Conservation (phyloP, 1,140 invertebrate species). For the Leptinotarsa undecemlineata region DNA sequence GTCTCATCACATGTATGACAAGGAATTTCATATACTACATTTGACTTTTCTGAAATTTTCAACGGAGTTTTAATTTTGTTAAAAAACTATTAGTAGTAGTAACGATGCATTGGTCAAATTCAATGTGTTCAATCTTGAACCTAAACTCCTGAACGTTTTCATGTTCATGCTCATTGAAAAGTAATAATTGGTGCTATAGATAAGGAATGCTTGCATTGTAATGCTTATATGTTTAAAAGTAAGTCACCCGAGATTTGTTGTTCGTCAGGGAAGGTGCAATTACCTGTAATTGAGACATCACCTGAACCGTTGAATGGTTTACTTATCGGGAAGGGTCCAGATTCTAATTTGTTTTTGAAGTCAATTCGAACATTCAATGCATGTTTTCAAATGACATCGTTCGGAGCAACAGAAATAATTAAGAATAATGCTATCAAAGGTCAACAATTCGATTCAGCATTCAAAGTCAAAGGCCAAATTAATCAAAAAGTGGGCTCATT, state of each 20-base stretch:
- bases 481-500: too few species aligned
- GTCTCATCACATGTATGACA: too few species aligned
- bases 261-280: conserved; percentile 34
- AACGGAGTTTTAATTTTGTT: too few species aligned
- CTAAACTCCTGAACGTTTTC: too few species aligned
- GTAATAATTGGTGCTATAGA: conserved; percentile 50
- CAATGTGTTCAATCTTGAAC: too few species aligned
- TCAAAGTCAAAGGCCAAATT: too few species aligned
- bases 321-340: conserved; percentile 37
- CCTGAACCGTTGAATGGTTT: conserved; percentile 41
- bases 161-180: conserved; percentile 52
- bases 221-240: not conserved
- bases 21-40: too few species aligned
- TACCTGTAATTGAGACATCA: conserved; percentile 42
- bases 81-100: too few species aligned
- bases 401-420: conserved; percentile 35
- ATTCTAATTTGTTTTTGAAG: conserved; percentile 37
- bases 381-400: conserved; percentile 43
- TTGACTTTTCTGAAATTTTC: too few species aligned
- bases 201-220: conserved; percentile 2
- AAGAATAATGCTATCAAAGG: too few species aligned
- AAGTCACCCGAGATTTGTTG: not conserved
- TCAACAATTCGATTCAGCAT: too few species aligned
- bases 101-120: too few species aligned
- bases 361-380: conserved; percentile 32